These are phyloP conservation scores for Thumatha senex DNA, from an alignment of 2,888 invertebrate genomes.

Conservation along the genomic window DNA sequence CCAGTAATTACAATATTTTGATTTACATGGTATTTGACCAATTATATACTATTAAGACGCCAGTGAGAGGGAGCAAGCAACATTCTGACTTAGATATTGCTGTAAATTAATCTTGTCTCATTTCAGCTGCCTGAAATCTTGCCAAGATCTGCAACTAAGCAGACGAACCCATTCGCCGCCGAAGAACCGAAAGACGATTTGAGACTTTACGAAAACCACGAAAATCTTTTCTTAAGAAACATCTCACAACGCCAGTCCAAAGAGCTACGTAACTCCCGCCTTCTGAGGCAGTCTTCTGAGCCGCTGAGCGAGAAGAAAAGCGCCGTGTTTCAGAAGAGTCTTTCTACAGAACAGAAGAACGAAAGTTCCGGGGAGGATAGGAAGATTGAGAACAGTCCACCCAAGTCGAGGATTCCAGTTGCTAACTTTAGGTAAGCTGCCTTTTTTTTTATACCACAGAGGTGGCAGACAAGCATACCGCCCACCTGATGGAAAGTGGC, in stretches of 20 bases:
- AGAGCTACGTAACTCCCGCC: conserved; percentile 62
- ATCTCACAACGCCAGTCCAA: conserved; percentile 72
- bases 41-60: too few relatives aligned
- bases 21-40: too few relatives aligned
- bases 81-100: too few relatives aligned
- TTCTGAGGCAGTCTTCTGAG: conserved; percentile 71
- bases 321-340: conserved; percentile 61
- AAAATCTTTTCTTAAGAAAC: conserved; percentile 69
- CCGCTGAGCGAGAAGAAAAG: conserved; percentile 64
- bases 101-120: background rate
- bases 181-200: conserved; percentile 56
- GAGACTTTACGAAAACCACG: conserved; percentile 73
- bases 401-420: conserved; percentile 54
- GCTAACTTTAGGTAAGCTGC: too few relatives aligned
- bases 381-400: conserved; percentile 54
- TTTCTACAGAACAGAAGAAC: conserved; percentile 66
- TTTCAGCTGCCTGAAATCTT: conserved; percentile 71
- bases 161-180: conserved; percentile 65
- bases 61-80: too few relatives aligned
- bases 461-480: too few relatives aligned
- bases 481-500: too few relatives aligned
- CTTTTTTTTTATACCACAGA: too few relatives aligned
- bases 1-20: too few relatives aligned
- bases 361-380: conserved; percentile 46
- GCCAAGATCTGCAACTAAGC: conserved; percentile 55